phyloP scores from a whole-genome alignment of 2,888 invertebrate species.

The Nemotelus pantherinus region DNA sequence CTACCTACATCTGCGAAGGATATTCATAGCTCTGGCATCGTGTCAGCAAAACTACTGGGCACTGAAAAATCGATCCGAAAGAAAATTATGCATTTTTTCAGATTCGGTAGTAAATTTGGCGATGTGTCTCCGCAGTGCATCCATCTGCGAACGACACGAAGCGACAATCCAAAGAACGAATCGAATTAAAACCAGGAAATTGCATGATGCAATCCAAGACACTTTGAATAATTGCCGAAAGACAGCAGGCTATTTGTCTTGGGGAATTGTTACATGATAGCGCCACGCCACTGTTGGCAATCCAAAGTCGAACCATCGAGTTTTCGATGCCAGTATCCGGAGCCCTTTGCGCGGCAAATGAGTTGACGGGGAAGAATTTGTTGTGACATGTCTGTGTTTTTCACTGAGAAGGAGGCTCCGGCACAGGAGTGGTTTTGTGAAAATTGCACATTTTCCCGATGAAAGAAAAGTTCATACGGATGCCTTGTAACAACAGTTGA shows the following conservation, averaged over 20 bases:
- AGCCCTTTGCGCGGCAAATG: not conserved
- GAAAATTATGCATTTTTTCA: slow-evolving; percentile 22
- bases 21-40: slow-evolving; percentile 20
- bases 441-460: slow-evolving; percentile 35
- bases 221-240: slow-evolving; percentile 42
- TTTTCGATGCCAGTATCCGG: not conserved
- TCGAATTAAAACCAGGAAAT: slow-evolving; percentile 44
- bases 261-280: slow-evolving; percentile 33
- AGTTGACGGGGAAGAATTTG: slow-evolving; percentile 23
- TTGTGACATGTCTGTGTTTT: slow-evolving; percentile 25
- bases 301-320: not conserved
- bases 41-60: slow-evolving; percentile 18
- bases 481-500: slow-evolving; percentile 21
- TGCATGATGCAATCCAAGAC: slow-evolving; percentile 38
- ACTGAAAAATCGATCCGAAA: not conserved
- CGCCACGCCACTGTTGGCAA: not conserved
- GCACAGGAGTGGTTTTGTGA: not conserved
- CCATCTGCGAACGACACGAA: not conserved
- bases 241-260: slow-evolving; percentile 34
- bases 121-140: not conserved
- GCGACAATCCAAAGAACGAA: slow-evolving; percentile 10
- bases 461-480: slow-evolving; percentile 35
- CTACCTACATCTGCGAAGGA: too few relatives aligned
- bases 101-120: not conserved
- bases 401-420: too few relatives aligned